Conservation (phyloP, 2,888 invertebrate species). For the Hydroisotoma schaefferi region DNA sequence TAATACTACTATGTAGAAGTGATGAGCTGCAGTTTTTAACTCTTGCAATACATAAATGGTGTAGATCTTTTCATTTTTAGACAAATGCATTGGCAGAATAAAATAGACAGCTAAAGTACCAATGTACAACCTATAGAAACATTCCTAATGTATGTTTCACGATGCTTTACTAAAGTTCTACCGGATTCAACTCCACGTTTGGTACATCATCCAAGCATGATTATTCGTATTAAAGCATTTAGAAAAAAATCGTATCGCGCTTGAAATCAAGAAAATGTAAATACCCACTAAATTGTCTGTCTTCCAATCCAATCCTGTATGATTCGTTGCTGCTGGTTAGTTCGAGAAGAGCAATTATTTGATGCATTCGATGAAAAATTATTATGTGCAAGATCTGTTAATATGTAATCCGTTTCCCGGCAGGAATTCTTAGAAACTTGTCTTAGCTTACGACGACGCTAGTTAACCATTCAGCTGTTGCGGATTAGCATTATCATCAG, state of each 20-base stretch:
- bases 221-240: no score
- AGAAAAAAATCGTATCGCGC: no score
- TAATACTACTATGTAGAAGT: no score
- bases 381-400: conserved; percentile 47
- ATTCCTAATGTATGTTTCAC: no score
- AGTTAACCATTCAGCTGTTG: conserved; percentile 5
- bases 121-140: not conserved
- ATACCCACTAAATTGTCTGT: conserved; percentile 5
- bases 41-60: not conserved
- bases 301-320: no score
- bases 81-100: not conserved
- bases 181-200: no score
- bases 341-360: conserved; percentile 43
- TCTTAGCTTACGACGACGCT: conserved; percentile 2
- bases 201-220: no score
- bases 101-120: not conserved
- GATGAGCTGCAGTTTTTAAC: not conserved
- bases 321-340: conserved; percentile 2
- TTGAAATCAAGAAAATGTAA: no score
- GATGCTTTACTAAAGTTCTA: no score
- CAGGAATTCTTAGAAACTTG: conserved; percentile 38
- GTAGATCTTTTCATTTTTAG: not conserved
- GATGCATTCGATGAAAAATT: conserved; percentile 46
- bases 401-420: conserved; percentile 44
- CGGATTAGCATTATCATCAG: conserved; percentile 14